phyloP scores from a whole-genome alignment of 2,888 invertebrate species.

The Scotopteryx bipunctaria region DNA sequence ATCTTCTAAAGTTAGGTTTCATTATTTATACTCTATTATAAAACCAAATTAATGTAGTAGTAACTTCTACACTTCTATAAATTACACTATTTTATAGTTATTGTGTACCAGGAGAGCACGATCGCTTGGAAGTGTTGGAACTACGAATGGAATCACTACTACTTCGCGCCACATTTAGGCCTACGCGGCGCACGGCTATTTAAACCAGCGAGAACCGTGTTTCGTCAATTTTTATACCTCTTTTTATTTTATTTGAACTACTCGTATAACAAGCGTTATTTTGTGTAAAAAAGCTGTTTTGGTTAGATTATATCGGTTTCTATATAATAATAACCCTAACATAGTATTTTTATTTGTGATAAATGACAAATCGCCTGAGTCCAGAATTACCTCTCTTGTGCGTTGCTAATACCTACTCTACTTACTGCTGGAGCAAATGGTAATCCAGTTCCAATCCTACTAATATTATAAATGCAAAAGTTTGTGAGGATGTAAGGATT shows the following conservation, averaged over 20 bases:
- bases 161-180: conserved; percentile 33
- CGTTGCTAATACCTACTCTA: no score
- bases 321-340: no score
- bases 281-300: background rate
- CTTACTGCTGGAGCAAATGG: no score
- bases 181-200: conserved; percentile 17
- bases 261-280: background rate
- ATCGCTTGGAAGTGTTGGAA: conserved; percentile 16
- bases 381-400: no score
- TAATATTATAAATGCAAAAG: no score
- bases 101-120: conserved; percentile 53
- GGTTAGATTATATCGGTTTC: no score
- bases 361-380: no score
- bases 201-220: background rate
- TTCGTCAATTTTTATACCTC: background rate
- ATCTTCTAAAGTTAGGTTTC: no score
- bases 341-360: no score
- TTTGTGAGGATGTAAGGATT: no score
- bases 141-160: conserved; percentile 28
- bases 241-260: background rate
- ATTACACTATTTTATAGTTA: conserved; percentile 27
- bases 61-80: conserved; percentile 21
- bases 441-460: no score
- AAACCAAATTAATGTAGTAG: background rate
- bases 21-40: no score